Conservation (phyloP, 2,888 invertebrate species). For the Melipona bicolor region DNA sequence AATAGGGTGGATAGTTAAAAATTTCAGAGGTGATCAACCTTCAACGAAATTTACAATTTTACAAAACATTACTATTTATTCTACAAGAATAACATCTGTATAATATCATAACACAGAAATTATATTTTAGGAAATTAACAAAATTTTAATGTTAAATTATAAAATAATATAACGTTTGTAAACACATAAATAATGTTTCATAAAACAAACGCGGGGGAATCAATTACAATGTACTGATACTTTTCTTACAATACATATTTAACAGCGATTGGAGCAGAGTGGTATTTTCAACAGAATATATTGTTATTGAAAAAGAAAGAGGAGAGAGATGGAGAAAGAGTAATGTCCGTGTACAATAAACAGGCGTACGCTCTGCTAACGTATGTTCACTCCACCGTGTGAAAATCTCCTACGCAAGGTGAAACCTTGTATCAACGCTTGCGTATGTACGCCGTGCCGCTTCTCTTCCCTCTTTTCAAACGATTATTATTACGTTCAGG, state of each 20-base stretch:
- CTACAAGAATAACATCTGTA: too few species aligned
- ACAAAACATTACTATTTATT: too few species aligned
- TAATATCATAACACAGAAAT: too few species aligned
- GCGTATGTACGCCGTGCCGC: neutral
- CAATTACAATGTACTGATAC: neutral
- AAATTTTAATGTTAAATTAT: too few species aligned
- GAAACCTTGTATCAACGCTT: conserved; percentile 54
- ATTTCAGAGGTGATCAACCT: too few species aligned
- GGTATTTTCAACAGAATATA: conserved; percentile 2
- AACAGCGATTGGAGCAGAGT: neutral
- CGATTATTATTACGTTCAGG: conserved; percentile 37
- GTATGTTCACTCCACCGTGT: conserved; percentile 59
- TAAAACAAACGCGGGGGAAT: neutral
- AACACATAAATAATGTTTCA: too few species aligned
- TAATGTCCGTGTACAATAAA: conserved; percentile 26
- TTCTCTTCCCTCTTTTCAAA: conserved; percentile 34
- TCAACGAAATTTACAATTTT: too few species aligned
- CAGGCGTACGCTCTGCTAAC: conserved; percentile 39
- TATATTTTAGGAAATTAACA: too few species aligned
- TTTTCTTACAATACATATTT: neutral
- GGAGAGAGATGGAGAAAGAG: too few species aligned
- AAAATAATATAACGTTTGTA: too few species aligned
- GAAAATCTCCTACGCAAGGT: conserved; percentile 69
- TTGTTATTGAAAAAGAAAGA: neutral
- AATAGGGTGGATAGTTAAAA: too few species aligned